Evolutionary conservation across 2,113 vertebrate species (phyloP).

Genomic region (Nibea albiflora): DNA sequence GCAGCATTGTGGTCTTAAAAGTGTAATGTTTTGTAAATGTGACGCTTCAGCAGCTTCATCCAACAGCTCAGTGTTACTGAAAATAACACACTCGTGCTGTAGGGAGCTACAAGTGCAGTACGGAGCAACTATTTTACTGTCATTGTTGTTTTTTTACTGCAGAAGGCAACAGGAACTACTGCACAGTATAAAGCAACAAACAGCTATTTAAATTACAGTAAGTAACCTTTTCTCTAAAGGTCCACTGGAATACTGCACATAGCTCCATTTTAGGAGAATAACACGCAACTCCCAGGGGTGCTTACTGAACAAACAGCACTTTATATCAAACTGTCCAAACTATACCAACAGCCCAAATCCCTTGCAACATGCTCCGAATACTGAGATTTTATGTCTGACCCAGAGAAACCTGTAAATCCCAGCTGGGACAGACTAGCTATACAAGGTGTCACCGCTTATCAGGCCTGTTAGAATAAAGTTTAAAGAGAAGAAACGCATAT

Average conservation of each 20-base stretch:
- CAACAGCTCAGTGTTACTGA: background rate
- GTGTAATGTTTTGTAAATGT: background rate
- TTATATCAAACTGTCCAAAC: constrained; percentile 63
- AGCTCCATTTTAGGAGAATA: constrained; percentile 49
- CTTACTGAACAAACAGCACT: constrained; percentile 57
- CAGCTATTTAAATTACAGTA: constrained; percentile 27
- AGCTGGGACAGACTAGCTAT: constrained; percentile 31
- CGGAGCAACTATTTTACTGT: background rate
- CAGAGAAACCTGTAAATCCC: constrained; percentile 44
- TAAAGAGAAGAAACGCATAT: constrained; percentile 57
- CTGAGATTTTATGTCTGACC: constrained; percentile 21
- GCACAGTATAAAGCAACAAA: constrained; percentile 10
- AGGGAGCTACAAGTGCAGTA: constrained; percentile 9
- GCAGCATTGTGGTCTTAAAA: background rate
- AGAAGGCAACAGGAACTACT: constrained; percentile 5
- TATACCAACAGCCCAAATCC: constrained; percentile 42
- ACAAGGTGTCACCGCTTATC: constrained; percentile 60
- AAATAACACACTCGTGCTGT: background rate
- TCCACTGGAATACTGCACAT: background rate
- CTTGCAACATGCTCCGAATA: constrained; percentile 36
- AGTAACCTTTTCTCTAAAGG: constrained; percentile 22
- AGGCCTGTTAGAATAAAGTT: constrained; percentile 45
- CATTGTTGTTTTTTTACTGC: background rate
- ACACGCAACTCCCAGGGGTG: constrained; percentile 41
- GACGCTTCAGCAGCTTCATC: constrained; percentile 11